Base-by-base conservation (phyloP, 2,113 vertebrate species). In the Anarrhichthys ocellatus region DNA sequence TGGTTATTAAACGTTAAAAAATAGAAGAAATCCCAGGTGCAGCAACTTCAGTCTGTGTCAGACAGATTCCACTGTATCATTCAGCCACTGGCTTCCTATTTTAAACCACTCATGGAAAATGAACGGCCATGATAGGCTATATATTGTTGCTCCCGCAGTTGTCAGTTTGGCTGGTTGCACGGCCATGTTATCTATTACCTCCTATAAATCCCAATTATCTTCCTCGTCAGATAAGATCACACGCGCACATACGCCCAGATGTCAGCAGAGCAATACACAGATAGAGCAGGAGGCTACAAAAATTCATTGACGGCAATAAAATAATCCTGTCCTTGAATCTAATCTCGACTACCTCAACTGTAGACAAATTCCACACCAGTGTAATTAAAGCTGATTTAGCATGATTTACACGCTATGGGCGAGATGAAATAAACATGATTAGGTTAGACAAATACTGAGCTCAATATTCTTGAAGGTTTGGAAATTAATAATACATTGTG, bases 401-500 rank as follows among this genome's bases (percentile, higher is more conserved):
- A 91, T 93, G 90, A 94, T 94, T 92, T 93, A 93, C 89, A 90
- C 38, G 86, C 91, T 84, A 81, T 76, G 77, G 91, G 91, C 88
- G 76, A 88, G 87, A 92, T 91, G 80, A 86, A 92, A 94, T 93
- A 93, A 95, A 93, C 92, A 93, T 85, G 92, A 94, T 94, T 92
- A 93, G 86, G 84, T 91, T 83, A 80, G 85, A 93, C 92, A 94
- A 93, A 94, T 93, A 93, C 85, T 76, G 79, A 86, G 94, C 91
- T 94, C 93, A 92, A 94, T 94, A 93, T 91, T 92, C 93, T 91
- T 89, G 87, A 85, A 89, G 90, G 91, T 83, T 85, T 87, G 82
- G 74, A 90, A 91, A 94, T 95, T 92, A 95, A 95, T 95, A 94
- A 94, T 92, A 92, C 91, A 95, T 94, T 85, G 64, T 8, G 9